Evolutionary conservation across 2,113 vertebrate species (phyloP).

Genomic region (Collichthys lucidus): DNA sequence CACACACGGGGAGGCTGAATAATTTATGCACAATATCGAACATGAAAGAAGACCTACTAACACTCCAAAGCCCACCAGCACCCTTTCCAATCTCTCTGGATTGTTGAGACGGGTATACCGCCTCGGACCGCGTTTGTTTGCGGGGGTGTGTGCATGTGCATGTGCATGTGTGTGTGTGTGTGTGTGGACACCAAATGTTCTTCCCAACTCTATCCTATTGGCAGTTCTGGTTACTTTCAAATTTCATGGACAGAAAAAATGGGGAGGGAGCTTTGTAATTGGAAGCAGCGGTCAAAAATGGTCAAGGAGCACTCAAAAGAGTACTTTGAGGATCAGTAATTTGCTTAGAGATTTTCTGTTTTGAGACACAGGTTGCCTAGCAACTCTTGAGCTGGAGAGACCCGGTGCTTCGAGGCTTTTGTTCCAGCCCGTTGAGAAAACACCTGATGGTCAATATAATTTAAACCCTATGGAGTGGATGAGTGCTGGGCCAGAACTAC

Average conservation of each 20-base stretch:
- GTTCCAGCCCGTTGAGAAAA: slow-evolving; percentile 66
- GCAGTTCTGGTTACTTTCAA: slow-evolving; percentile 58
- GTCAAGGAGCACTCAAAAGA: slow-evolving; percentile 77
- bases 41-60: slow-evolving; percentile 86
- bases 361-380: slow-evolving; percentile 76
- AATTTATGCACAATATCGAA: slow-evolving; percentile 88
- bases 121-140: slow-evolving; percentile 62
- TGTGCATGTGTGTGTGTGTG: slow-evolving; percentile 13
- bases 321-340: slow-evolving; percentile 75
- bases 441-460: slow-evolving; percentile 73
- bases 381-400: slow-evolving; percentile 67
- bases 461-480: slow-evolving; percentile 60
- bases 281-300: slow-evolving; percentile 72
- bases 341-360: slow-evolving; percentile 77
- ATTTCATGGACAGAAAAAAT: slow-evolving; percentile 66
- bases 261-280: slow-evolving; percentile 73
- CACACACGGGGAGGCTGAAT: slow-evolving; percentile 82
- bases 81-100: slow-evolving; percentile 64
- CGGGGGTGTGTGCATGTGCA: not conserved
- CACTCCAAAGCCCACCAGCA: slow-evolving; percentile 69
- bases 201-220: slow-evolving; percentile 42
- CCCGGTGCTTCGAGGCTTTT: slow-evolving; percentile 56
- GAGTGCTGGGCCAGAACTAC: slow-evolving; percentile 38
- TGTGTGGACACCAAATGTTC: slow-evolving; percentile 31
- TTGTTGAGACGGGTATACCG: slow-evolving; percentile 57